Evolutionary conservation across 1,140 invertebrate genomes (phyloP).

Genomic region (Plutomurus gul): DNA sequence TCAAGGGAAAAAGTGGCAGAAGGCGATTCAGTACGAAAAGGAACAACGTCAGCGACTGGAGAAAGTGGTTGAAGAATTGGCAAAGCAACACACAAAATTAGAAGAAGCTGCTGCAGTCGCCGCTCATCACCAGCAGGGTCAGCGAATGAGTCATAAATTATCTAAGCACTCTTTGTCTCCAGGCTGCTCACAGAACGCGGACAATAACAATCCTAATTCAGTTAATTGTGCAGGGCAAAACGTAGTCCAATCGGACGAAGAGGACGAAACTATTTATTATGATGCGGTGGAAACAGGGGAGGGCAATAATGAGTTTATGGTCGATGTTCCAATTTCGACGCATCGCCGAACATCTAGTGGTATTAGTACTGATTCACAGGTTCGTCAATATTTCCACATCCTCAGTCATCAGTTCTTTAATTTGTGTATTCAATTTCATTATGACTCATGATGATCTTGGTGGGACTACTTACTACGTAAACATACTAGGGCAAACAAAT

Average conservation of each 20-base stretch:
- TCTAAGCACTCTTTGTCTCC: background rate
- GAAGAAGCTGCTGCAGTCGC: constrained; percentile 72
- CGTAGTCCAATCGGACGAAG: constrained; percentile 72
- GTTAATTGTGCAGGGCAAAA: constrained; percentile 39
- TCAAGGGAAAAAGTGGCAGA: constrained; percentile 87
- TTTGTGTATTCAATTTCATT: too few relatives aligned
- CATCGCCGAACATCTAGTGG: constrained; percentile 56
- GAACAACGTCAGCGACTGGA: constrained; percentile 92
- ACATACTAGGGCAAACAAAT: too few relatives aligned
- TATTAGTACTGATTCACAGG: constrained; percentile 56
- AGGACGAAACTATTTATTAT: constrained; percentile 90
- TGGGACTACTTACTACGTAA: too few relatives aligned
- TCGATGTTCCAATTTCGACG: constrained; percentile 51
- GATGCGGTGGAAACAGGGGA: constrained; percentile 76
- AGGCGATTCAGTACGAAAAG: constrained; percentile 88
- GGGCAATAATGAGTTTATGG: constrained; percentile 52
- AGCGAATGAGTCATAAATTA: constrained; percentile 17
- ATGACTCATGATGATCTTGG: too few relatives aligned
- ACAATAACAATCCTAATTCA: constrained; percentile 22
- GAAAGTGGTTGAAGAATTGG: constrained; percentile 95
- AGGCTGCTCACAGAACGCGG: background rate
- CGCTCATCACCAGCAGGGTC: constrained; percentile 36
- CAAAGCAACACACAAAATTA: constrained; percentile 91
- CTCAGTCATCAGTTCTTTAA: background rate
- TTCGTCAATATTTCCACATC: constrained; percentile 41